Conservation (phyloP, 2,113 vertebrate species). For the Neotragus pygmaeus region DNA sequence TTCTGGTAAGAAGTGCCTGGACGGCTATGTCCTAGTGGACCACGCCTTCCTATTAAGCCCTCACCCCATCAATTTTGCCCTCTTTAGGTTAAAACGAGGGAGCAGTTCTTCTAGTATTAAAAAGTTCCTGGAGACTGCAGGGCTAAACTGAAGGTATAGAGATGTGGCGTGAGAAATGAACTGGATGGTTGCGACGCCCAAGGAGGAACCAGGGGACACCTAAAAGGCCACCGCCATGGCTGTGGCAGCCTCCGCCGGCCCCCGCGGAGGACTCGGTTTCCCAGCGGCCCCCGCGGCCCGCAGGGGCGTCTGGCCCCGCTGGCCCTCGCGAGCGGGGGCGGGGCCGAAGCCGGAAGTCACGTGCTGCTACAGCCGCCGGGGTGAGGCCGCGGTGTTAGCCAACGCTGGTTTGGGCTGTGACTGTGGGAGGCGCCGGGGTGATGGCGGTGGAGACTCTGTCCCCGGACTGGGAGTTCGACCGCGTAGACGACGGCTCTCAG, state of each 20-base stretch:
- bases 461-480: constrained; percentile 96
- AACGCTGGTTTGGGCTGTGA: constrained; percentile 60
- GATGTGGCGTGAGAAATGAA: accelerated
- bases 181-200: accelerated
- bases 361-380: constrained; percentile 40
- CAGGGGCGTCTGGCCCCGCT: not conserved
- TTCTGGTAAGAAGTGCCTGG: not conserved
- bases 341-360: constrained; percentile 69
- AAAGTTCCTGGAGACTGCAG: not conserved
- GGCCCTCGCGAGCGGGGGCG: not conserved
- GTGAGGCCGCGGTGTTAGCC: constrained; percentile 53
- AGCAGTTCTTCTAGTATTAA: not conserved
- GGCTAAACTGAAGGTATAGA: not conserved
- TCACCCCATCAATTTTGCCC: not conserved
- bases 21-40: not conserved
- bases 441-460: constrained; percentile 93
- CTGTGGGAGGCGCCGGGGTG: constrained; percentile 60
- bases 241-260: accelerated
- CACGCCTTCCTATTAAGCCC: not conserved
- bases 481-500: constrained; percentile 96
- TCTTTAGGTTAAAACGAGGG: not conserved
- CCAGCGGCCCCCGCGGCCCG: constrained; percentile 68
- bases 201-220: accelerated
- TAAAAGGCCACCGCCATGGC: accelerated
- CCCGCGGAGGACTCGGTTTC: constrained; percentile 73